phyloP scores from a whole-genome alignment of 2,797 vertebrate genomes.

The Phrynocephalus forsythii region DNA sequence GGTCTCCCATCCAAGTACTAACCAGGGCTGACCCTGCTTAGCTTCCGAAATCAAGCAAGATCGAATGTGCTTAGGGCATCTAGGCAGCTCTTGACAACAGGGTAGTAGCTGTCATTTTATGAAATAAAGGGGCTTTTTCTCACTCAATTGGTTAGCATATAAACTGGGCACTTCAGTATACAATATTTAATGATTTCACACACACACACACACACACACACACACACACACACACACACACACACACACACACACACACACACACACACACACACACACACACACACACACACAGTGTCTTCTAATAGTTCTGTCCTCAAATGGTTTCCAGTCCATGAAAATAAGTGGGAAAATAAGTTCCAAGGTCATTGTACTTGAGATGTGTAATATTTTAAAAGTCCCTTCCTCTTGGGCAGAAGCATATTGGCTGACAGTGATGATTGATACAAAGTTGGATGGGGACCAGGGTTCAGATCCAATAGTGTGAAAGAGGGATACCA shows the following conservation, averaged over 20 bases:
- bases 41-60: too few species aligned
- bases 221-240: too few species aligned
- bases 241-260: too few species aligned
- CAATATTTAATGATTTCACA: background rate
- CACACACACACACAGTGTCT: too few species aligned
- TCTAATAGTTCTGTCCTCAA: background rate
- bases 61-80: too few species aligned
- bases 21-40: too few species aligned
- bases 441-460: background rate
- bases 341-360: background rate
- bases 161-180: background rate
- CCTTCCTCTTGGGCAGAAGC: background rate
- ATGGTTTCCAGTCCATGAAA: background rate
- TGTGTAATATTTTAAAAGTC: background rate
- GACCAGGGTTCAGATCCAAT: background rate
- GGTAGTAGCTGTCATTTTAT: background rate
- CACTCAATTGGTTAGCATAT: background rate
- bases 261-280: too few species aligned
- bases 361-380: too few species aligned
- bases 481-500: background rate
- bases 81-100: background rate
- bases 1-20: too few species aligned
- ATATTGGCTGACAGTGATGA: background rate
- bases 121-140: background rate
- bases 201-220: too few species aligned